Evolutionary conservation across 2,113 vertebrate genomes (phyloP), one percentile per base, ranked within the genome.

Genomic region (Macrotus californicus): DNA sequence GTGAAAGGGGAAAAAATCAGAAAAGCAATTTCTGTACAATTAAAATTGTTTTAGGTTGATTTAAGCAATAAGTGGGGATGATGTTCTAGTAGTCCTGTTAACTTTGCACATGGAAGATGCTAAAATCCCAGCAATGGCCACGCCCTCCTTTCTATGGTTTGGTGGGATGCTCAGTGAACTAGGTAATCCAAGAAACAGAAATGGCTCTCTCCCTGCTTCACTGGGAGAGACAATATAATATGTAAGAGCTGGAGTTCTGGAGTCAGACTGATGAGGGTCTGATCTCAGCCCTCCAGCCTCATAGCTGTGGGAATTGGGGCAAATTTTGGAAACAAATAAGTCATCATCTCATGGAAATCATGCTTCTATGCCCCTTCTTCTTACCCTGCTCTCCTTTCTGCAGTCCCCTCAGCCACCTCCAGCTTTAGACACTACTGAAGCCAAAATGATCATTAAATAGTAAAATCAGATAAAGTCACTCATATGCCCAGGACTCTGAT

Each of bases 221-320:
- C 11, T 15, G 0, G 8, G n/a, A 9, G 15, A 72, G 14, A 48
- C 7, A 75, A 36, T 14, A 18, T 1, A 24, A 0, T 22, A 26
- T 10, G 1, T 7, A 69, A 70, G 36, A 89, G 6, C 19, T 19
- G 22, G 41, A 26, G 9, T 11, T 61, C 46, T 54, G 5, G 61
- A 52, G 36, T 86, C 66, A 48, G 21, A 72, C 2, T 59, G 29
- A 39, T 34, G 6, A 72, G 5, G 3, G 10, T 70, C 54, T 70
- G 31, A n/a, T 31, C 31, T 76, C 36, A 80, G 21, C 0, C 6
- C n/a, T 29, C 19, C 16, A 73, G 15, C 2, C n/a, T 6, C 21
- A 15, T 16, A 59, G 18, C 29, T 14, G 2, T 21, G 12, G 18
- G 61, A n/a, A 5, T 46, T 52, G 34, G 16, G 19, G 6, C 7